A percentile compares a stretch with the other conserved stretches of the same genome.
Conservation (phyloP, 1,140 invertebrate genomes). For the Euglossa dilemma region DNA sequence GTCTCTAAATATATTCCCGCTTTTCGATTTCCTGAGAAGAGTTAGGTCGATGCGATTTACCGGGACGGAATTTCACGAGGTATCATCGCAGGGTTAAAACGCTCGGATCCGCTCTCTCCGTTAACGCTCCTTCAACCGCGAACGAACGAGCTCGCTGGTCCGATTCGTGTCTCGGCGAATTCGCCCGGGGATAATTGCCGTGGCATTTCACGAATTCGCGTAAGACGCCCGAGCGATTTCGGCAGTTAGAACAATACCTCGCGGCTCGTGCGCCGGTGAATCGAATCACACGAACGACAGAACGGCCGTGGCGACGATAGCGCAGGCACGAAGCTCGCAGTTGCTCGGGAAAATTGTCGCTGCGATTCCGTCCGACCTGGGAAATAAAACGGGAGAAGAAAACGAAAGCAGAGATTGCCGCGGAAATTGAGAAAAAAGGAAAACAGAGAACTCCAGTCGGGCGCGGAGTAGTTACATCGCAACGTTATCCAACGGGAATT, state of each 20-base stretch:
- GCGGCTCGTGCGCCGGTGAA: too few relatives aligned
- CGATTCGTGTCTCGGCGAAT: not conserved
- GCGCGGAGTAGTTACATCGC: too few relatives aligned
- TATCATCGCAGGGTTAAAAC: not conserved
- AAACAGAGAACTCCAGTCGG: not conserved
- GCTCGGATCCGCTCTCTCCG: conserved; percentile 1
- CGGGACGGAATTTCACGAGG: not conserved
- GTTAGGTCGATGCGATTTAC: not conserved
- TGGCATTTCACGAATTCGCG: not conserved
- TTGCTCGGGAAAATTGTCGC: not conserved
- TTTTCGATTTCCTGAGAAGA: not conserved
- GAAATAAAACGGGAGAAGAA: not conserved
- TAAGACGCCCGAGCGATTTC: not conserved
- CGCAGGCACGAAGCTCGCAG: too few relatives aligned
- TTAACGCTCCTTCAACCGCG: conserved; percentile 18
- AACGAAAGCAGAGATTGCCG: not conserved
- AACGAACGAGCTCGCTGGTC: conserved; percentile 23
- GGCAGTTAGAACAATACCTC: not conserved
- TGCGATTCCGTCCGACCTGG: not conserved
- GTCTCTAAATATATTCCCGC: not conserved
- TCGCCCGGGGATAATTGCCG: not conserved
- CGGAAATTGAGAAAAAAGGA: not conserved
- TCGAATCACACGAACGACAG: not conserved
- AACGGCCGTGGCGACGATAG: not conserved
- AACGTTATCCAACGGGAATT: not conserved